A percentile compares a stretch with the other conserved stretches of the same genome.
Evolutionary conservation across 2,113 vertebrate species (phyloP).

Genomic region (Grammomys dolichurus): DNA sequence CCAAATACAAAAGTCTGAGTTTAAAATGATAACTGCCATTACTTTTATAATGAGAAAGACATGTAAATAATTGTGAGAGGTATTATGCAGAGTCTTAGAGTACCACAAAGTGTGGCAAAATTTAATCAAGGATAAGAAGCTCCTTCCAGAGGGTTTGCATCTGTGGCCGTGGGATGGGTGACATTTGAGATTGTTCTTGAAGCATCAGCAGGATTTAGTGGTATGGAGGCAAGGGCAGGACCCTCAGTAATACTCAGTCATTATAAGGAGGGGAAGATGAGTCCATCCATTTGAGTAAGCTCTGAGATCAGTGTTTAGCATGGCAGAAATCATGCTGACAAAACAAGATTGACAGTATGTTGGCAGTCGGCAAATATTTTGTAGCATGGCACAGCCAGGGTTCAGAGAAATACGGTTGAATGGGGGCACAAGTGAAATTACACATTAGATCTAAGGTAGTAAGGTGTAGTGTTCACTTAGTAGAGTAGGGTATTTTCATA

Average conservation of each 20-base stretch:
- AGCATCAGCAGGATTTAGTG: background rate
- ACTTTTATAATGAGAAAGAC: background rate
- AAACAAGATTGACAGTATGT: background rate
- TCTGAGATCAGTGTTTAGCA: background rate
- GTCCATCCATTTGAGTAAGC: background rate
- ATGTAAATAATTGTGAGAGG: background rate
- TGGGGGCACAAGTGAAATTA: background rate
- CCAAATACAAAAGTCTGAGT: background rate
- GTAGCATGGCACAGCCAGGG: background rate
- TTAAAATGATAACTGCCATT: background rate
- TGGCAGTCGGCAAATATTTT: background rate
- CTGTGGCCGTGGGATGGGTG: background rate
- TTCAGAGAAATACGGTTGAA: background rate
- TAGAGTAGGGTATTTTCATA: background rate
- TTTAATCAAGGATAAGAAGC: background rate
- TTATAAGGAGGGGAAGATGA: background rate
- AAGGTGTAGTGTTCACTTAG: background rate
- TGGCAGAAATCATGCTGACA: background rate
- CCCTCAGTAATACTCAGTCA: background rate
- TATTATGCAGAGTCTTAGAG: background rate
- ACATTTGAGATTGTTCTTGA: background rate
- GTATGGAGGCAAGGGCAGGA: background rate
- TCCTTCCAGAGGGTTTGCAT: background rate
- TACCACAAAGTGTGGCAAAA: background rate
- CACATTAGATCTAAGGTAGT: constrained; percentile 29